Evolutionary conservation across 1,140 invertebrate genomes (phyloP), one percentile per base, ranked within the genome.

Genomic region (Liolophura sinensis): DNA sequence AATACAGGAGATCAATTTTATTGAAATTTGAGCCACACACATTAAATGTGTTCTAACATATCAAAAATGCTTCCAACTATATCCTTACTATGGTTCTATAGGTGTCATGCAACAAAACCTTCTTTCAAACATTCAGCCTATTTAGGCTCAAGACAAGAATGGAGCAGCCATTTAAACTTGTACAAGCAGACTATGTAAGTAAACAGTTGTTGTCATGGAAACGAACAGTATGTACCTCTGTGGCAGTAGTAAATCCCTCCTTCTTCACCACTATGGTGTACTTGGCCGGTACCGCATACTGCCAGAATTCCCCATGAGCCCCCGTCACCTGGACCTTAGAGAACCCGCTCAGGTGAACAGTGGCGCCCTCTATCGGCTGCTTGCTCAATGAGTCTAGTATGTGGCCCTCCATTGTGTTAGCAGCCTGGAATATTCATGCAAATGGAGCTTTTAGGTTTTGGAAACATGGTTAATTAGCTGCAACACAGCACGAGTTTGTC

Each of bases 241-340:
- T 86, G 9, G 84, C 79, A 11, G 85, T 71, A 40, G 86, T 74
- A 77, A 89, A 90, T 27, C 89, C 88, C 1, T 80, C 67, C 1
- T 88, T 87, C 72, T 74, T 84, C 84, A 94, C 93, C 87, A 95
- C 91, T 25, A 95, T 80, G 73, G 89, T 91, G 82, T 96, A 95
- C 49, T 89, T 85, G 75, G 93, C 93, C 1, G 93, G 93, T 54
- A 95, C 75, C 9, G 95, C 84, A 48, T 95, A 91, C 68, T 93
- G 88, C 93, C 93, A 96, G 85, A 94, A 96, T 85, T 96, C 94
- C n/a, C 94, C 94, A 73, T 94, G 92, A 82, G 93, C 92, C 1
- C 93, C 95, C 7, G 92, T 93, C 76, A 92, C 91, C 82, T 94
- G 88, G 0, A 90, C 89, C 84, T 93, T 94, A 18, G 12, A 18